Base-by-base conservation (phyloP, 1,140 invertebrate genomes). In the Limonius californicus region DNA sequence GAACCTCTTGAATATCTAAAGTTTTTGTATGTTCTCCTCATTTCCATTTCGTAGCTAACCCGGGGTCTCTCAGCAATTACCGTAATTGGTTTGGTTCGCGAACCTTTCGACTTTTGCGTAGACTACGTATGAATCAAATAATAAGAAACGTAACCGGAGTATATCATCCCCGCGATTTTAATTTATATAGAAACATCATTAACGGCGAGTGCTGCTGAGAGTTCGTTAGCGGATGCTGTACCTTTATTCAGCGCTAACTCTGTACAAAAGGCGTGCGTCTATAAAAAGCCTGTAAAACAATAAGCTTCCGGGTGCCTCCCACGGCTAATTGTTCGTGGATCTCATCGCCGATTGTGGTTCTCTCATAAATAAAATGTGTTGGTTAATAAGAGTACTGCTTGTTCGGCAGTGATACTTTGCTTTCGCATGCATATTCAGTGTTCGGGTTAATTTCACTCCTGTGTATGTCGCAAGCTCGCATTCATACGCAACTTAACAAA, bases 241-340 rank as follows among this genome's bases (percentile, higher is more conserved):
- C n/a, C 35, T 39, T 39, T 39, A 39, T 39, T 12, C 35, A 14
- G n/a, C 11, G 35, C n/a, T 39, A 14, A 39, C 35, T 50, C 19
- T 2, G 19, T 18, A 50, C 45, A 50, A 50, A 50, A 50, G 14
- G 45, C n/a, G 45, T 11, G 45, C n/a, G 45, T 45, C 20, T 50
- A 18, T 50, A 50, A 50, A 50, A 50, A 50, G 45, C 8, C 16
- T 18, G 16, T 21, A 21, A 18, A 50, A 50, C 45, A 50, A 50
- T 50, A 50, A 50, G 14, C 45, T 50, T 50, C 16, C 45, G 7
- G n/a, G 45, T 21, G n/a, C 45, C 6, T 50, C 45, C 45, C 15
- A 50, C 45, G 12, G 8, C 19, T 50, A 50, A 50, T 19, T 50
- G 16, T 50, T 19, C 3, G 16, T 21, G 20, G 16, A 50, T 50